Evolutionary conservation across 1,140 invertebrate genomes (phyloP).

Genomic region (Hylaeus volcanicus): DNA sequence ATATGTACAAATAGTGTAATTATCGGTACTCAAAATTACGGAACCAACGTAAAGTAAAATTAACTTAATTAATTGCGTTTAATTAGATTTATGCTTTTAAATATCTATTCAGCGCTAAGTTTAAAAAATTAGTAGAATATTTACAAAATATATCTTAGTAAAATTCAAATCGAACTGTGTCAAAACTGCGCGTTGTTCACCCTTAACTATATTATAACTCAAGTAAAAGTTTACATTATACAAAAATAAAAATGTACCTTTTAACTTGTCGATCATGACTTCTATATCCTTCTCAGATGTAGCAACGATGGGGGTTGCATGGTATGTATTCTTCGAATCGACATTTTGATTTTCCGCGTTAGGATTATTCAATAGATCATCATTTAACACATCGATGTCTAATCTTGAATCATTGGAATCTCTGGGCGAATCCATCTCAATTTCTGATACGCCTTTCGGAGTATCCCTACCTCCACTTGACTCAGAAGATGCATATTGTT

Average conservation of each 20-base stretch:
- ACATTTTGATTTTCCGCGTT: slow-evolving; percentile 37
- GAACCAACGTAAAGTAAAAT: slow-evolving; percentile 36
- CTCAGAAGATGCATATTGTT: slow-evolving; percentile 64
- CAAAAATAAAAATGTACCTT: slow-evolving; percentile 68
- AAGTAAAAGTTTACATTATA: slow-evolving; percentile 12
- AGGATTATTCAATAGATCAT: slow-evolving; percentile 66
- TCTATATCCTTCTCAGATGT: slow-evolving; percentile 77
- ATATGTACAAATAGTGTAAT: slow-evolving; percentile 29
- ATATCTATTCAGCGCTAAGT: slow-evolving; percentile 36
- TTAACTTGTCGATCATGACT: slow-evolving; percentile 77
- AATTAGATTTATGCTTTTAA: slow-evolving; percentile 7
- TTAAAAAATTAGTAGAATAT: slow-evolving; percentile 22
- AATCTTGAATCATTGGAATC: slow-evolving; percentile 71
- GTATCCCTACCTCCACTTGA: slow-evolving; percentile 73
- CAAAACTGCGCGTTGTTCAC: slow-evolving; percentile 12
- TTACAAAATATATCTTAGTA: slow-evolving; percentile 22
- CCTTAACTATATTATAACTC: slow-evolving; percentile 29
- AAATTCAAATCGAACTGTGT: slow-evolving; percentile 10
- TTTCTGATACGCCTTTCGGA: slow-evolving; percentile 72
- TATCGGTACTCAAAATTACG: slow-evolving; percentile 29
- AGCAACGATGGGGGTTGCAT: slow-evolving; percentile 60
- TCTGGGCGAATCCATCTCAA: slow-evolving; percentile 74
- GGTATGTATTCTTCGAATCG: slow-evolving; percentile 67
- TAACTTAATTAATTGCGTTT: slow-evolving; percentile 8
- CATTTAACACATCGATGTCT: slow-evolving; percentile 68